Conservation (phyloP, 2,888 invertebrate species). For the Elysia crispata region DNA sequence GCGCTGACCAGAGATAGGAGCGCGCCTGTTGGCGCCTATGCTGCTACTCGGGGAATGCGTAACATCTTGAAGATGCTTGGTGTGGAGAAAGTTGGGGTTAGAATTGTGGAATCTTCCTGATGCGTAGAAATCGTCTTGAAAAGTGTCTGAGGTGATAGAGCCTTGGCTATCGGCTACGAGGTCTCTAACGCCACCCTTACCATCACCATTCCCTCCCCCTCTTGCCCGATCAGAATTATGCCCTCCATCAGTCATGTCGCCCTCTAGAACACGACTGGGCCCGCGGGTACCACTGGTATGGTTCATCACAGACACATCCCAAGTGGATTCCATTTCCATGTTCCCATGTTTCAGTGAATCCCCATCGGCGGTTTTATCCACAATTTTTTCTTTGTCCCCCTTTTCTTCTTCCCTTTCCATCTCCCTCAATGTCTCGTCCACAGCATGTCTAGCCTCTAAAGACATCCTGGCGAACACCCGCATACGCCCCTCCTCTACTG, state of each 20-base stretch:
- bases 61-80: not conserved
- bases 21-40: not conserved
- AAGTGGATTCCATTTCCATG: not conserved
- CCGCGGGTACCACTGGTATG: not conserved
- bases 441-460: slow-evolving; percentile 65
- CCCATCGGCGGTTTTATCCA: not conserved
- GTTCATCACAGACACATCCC: not conserved
- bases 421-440: slow-evolving; percentile 65
- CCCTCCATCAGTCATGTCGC: not conserved
- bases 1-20: not conserved
- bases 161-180: not conserved
- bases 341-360: not conserved
- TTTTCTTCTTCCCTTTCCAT: slow-evolving; percentile 51
- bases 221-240: not conserved
- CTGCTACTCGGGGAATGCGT: slow-evolving; percentile 16
- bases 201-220: not conserved
- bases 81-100: not conserved
- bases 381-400: not conserved
- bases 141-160: not conserved
- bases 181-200: not conserved
- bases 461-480: slow-evolving; percentile 66
- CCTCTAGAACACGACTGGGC: too few relatives aligned
- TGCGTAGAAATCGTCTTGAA: not conserved
- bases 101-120: not conserved
- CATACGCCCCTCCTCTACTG: slow-evolving; percentile 41